Evolutionary conservation across 2,888 invertebrate genomes (phyloP), one percentile per base, ranked within the genome.

Genomic region (Drosophila hawaiiensis): DNA sequence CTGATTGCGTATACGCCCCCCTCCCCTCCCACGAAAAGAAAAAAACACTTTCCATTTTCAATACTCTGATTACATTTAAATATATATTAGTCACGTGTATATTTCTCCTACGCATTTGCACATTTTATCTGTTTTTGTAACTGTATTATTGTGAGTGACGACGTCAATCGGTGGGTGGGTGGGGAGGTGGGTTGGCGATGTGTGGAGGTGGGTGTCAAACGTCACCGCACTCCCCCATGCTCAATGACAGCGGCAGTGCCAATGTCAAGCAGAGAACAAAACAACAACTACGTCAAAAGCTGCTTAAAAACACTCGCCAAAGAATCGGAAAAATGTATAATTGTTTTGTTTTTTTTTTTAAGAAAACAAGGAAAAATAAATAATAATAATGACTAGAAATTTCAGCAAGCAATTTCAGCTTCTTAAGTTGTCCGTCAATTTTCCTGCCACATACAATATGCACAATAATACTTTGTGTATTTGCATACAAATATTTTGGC

Each of bases 1-100:
- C 68, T 60, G 59, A 79, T 84, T 76, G 82, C 78, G 89, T 63
- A 83, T 87, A 87, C 86, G 86, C 82, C 84, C 84, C 76, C 70
- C 28, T 37, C 14, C 14, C 35, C 5, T 7, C 14, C 6, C 37
- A 3, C 37, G 37, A 54, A 53, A 65, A 22, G 14, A 25, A 65
- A 22, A 22, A 25, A 47, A 25, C 58, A 72, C 81, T 82, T 81
- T 82, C 82, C 61, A 73, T 82, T 75, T 80, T 75, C 64, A 37
- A 28, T 60, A 55, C 53, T 54, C 63, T 49, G 28, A 28, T 14
- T 33, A 50, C 28, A 43, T 12, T 14, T 49, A 39, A 43, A 65
- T 35, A 73, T 76, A 73, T 76, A 78, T 72, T 43, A 77, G 86
- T 86, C 85, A 86, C 85, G 85, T 86, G 89, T 73, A 60, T 43